Percentiles rank a stretch among this genome's conserved stretches.
Conservation (phyloP, 1,140 invertebrate genomes). For the Choristoneura fumiferana region DNA sequence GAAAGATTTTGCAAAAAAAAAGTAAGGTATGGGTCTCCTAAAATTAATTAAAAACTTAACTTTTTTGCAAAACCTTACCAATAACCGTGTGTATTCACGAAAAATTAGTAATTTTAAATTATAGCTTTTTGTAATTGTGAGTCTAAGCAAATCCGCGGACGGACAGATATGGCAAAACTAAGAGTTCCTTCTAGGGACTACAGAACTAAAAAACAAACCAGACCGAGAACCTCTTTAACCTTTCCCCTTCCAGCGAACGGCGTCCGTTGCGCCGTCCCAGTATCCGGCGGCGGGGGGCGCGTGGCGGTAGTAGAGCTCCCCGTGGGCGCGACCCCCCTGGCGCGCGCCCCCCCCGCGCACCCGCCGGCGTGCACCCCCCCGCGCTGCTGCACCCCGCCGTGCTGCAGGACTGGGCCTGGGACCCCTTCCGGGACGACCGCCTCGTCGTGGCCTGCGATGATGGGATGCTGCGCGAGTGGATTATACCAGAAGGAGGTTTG, state of each 20-base stretch:
- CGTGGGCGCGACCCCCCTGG: slow-evolving; percentile 78
- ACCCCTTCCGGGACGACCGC: slow-evolving; percentile 90
- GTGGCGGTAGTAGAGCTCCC: slow-evolving; percentile 92
- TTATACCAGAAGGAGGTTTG: slow-evolving; percentile 81
- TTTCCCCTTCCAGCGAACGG: slow-evolving; percentile 85
- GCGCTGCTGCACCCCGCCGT: slow-evolving; percentile 91
- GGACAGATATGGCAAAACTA: too few relatives aligned
- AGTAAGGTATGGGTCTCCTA: too few relatives aligned
- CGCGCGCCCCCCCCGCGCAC: slow-evolving; percentile 84
- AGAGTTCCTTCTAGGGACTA: too few relatives aligned
- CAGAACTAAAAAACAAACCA: too few relatives aligned
- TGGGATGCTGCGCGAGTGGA: slow-evolving; percentile 93
- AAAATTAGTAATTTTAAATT: too few relatives aligned
- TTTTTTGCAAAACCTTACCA: too few relatives aligned
- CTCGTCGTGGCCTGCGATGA: slow-evolving; percentile 94
- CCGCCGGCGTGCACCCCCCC: slow-evolving; percentile 22
- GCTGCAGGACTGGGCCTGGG: slow-evolving; percentile 95
- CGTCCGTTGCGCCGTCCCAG: slow-evolving; percentile 90
- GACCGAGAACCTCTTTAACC: too few relatives aligned
- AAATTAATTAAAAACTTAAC: too few relatives aligned
- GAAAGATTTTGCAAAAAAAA: too few relatives aligned
- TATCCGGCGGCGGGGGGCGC: slow-evolving; percentile 93
- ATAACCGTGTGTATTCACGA: too few relatives aligned
- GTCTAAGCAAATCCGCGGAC: too few relatives aligned
- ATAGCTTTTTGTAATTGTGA: too few relatives aligned